A percentile compares a stretch with the other conserved stretches of the same genome.
These are phyloP conservation scores for Drosophila nr. perissopoda DNA, from an alignment of 2,888 invertebrate species.

Conservation along the genomic window DNA sequence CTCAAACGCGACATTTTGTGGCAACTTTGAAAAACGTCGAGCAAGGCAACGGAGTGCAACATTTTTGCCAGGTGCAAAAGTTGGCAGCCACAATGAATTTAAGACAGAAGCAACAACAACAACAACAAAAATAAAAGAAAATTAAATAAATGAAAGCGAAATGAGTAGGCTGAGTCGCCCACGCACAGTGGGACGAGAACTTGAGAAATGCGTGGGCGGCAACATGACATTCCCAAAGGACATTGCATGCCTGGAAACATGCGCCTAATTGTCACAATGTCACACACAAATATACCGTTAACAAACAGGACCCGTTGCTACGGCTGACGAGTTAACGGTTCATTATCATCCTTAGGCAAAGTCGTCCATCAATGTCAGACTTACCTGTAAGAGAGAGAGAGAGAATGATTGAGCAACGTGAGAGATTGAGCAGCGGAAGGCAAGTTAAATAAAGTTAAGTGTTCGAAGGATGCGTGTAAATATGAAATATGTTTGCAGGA, in stretches of 20 bases:
- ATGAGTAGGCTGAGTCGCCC: conserved; percentile 23
- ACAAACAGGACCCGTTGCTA: neutral
- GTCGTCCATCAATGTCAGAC: conserved; percentile 77
- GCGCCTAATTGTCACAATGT: conserved; percentile 26
- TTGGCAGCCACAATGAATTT: conserved; percentile 10
- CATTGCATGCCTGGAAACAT: conserved; percentile 29
- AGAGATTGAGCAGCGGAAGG: conserved; percentile 36
- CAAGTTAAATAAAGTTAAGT: conserved; percentile 37
- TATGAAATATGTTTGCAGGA: conserved; percentile 24
- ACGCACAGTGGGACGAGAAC: conserved; percentile 39
- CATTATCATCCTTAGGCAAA: conserved; percentile 31
- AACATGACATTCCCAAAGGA: conserved; percentile 28
- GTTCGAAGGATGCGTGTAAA: conserved; percentile 23
- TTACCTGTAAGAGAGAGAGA: conserved; percentile 62
- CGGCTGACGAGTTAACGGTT: conserved; percentile 17
- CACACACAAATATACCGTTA: neutral
- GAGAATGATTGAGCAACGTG: conserved; percentile 11
- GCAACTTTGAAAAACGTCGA: conserved; percentile 12
- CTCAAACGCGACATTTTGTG: conserved; percentile 35
- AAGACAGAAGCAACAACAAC: conserved; percentile 8
- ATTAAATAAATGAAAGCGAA: neutral
- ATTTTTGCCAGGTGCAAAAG: conserved; percentile 9
- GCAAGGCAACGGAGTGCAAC: neutral
- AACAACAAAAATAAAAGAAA: neutral
- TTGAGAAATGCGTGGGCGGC: conserved; percentile 22